These are phyloP conservation scores for Psilopogon haemacephalus DNA, from an alignment of 2,113 vertebrate genomes.

Conservation along the genomic window DNA sequence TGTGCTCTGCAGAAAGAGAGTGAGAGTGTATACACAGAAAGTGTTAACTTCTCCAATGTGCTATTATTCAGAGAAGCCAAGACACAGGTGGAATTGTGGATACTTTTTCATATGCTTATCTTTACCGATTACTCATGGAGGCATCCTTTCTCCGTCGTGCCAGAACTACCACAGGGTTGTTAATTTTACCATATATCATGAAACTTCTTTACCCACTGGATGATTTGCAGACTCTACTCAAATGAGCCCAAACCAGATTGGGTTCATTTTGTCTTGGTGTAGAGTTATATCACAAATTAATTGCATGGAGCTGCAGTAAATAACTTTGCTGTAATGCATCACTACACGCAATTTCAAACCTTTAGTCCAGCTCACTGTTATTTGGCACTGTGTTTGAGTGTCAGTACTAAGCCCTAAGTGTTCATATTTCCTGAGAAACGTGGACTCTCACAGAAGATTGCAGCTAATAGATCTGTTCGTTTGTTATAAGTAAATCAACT, in stretches of 20 bases:
- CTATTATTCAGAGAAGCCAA: background rate
- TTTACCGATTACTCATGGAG: background rate
- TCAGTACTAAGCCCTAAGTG: background rate
- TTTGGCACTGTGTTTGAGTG: background rate
- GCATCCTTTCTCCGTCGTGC: background rate
- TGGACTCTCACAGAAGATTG: background rate
- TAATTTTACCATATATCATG: background rate
- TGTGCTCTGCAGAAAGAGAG: background rate
- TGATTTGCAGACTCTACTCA: background rate
- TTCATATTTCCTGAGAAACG: background rate
- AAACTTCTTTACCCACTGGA: background rate
- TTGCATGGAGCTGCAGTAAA: background rate
- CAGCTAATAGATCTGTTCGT: background rate
- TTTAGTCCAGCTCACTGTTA: background rate
- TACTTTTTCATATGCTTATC: background rate
- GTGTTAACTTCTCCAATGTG: background rate
- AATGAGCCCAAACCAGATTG: background rate
- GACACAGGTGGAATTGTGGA: background rate
- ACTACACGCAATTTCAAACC: background rate
- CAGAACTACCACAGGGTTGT: background rate
- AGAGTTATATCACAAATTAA: background rate
- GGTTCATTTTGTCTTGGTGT: background rate
- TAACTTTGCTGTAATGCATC: background rate
- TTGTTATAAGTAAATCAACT: background rate
- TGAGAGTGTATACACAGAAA: background rate